Percentiles rank a stretch among this genome's conserved stretches.
phyloP scores from a whole-genome alignment of 2,888 invertebrate species.

The Heliconius hortense region DNA sequence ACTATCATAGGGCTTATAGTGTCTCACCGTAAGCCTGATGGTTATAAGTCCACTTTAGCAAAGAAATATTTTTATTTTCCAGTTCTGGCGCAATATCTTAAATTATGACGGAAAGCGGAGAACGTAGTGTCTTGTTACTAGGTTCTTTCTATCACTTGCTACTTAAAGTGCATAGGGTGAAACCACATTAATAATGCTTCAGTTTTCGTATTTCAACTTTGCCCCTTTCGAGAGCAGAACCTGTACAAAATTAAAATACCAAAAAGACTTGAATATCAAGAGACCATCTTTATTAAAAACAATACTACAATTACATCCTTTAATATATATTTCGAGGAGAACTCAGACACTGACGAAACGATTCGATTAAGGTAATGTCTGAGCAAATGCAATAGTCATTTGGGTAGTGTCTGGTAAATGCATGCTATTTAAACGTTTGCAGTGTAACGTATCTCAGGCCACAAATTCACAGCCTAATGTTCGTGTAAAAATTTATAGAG shows the following conservation, averaged over 20 bases:
- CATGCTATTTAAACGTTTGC: conserved; percentile 35
- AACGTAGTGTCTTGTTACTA: not conserved
- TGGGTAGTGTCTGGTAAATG: conserved; percentile 37
- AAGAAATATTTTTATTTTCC: not conserved
- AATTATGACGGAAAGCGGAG: not conserved
- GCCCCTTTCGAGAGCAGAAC: not conserved
- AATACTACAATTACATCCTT: conserved; percentile 24
- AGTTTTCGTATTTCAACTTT: not conserved
- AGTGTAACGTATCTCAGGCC: conserved; percentile 38
- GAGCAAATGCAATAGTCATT: conserved; percentile 41
- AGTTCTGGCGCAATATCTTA: not conserved
- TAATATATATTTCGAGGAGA: conserved; percentile 36
- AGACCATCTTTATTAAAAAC: not conserved
- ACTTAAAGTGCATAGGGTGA: not conserved
- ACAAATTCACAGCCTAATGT: conserved; percentile 36
- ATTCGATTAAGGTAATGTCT: conserved; percentile 42
- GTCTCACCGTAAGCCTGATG: too few relatives aligned
- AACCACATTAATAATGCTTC: not conserved
- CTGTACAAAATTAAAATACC: not conserved
- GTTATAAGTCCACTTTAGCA: too few relatives aligned
- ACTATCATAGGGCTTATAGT: too few relatives aligned
- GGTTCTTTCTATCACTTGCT: not conserved
- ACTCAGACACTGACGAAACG: conserved; percentile 37
- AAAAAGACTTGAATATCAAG: not conserved
- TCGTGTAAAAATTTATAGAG: conserved; percentile 39